Percentiles rank a stretch among this genome's conserved stretches.
Conservation (phyloP, 2,113 vertebrate genomes). For the Euleptes europaea region DNA sequence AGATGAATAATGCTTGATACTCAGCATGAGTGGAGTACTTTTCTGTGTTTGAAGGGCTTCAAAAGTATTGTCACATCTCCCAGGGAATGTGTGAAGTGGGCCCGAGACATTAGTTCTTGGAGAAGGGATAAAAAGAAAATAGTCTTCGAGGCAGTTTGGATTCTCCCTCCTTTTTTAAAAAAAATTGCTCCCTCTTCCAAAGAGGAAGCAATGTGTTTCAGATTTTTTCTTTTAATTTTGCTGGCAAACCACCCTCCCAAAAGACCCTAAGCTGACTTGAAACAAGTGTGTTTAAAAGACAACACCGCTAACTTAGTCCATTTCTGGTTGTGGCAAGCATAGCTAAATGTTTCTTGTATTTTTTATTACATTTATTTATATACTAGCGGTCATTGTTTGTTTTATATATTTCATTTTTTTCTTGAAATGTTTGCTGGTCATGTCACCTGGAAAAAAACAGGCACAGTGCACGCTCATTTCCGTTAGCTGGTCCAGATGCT, state of each 20-base stretch:
- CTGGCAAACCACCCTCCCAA: constrained; percentile 21
- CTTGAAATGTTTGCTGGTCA: neutral
- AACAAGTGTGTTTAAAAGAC: constrained; percentile 48
- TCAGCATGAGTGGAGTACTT: too few relatives aligned
- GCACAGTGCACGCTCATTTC: neutral
- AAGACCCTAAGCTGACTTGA: constrained; percentile 17
- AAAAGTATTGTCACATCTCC: neutral
- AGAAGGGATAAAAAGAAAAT: neutral
- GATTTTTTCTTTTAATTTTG: constrained; percentile 50
- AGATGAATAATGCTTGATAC: too few relatives aligned
- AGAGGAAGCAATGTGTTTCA: constrained; percentile 4
- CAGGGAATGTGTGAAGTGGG: neutral
- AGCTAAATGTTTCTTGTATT: neutral
- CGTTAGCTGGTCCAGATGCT: neutral
- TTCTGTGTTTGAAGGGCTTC: too few relatives aligned
- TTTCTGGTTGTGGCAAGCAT: neutral
- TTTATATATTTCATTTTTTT: neutral
- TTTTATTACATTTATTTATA: neutral
- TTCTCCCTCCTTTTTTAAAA: too few relatives aligned
- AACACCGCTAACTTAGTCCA: constrained; percentile 22
- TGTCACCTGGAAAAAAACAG: neutral
- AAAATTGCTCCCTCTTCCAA: neutral
- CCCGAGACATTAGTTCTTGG: neutral
- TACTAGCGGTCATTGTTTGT: neutral
- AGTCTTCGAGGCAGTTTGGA: too few relatives aligned